Conservation (phyloP, 2,797 vertebrate species). For the Rhabdomys pumilio region DNA sequence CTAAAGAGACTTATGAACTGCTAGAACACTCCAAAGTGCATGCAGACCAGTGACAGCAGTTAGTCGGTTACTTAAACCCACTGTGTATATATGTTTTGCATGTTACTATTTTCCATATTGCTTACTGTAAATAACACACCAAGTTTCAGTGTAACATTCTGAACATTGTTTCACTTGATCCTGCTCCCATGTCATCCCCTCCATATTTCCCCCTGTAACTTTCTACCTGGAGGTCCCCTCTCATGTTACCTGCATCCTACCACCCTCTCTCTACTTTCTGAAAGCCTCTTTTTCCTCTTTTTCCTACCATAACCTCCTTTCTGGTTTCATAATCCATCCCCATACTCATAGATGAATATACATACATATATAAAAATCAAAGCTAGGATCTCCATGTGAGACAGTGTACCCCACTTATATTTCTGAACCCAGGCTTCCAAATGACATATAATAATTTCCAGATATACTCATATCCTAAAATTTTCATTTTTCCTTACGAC, state of each 20-base stretch:
- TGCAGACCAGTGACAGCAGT: neutral
- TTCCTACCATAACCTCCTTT: neutral
- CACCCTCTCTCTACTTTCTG: neutral
- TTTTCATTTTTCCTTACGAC: neutral
- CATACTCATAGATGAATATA: neutral
- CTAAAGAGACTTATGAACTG: neutral
- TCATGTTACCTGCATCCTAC: neutral
- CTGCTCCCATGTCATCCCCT: neutral
- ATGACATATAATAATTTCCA: neutral
- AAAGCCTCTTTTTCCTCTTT: neutral
- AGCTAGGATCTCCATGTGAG: neutral
- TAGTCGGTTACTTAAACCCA: neutral
- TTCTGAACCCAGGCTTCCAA: neutral
- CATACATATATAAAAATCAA: neutral
- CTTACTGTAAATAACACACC: neutral
- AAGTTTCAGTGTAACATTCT: neutral
- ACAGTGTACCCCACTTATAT: no score
- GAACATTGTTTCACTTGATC: neutral
- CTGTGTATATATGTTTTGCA: neutral
- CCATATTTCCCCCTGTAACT: neutral
- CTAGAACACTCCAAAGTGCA: neutral
- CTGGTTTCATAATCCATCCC: neutral
- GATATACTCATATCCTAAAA: neutral
- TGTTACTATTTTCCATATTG: neutral
- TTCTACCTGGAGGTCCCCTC: neutral